phyloP scores from a whole-genome alignment of 1,140 invertebrate species.

The Aricia agestis region DNA sequence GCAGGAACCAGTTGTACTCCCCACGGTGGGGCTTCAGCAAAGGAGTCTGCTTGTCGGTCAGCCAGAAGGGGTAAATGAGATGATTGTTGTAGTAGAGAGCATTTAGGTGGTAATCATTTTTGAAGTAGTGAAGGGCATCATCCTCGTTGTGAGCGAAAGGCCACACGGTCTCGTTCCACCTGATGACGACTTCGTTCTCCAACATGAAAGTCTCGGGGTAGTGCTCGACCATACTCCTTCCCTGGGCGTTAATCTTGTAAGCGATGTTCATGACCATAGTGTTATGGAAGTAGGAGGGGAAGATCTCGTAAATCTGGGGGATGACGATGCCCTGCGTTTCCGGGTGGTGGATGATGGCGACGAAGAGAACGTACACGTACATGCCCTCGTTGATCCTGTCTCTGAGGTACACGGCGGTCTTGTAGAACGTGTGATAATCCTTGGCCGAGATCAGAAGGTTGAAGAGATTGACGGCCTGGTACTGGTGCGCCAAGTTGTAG shows the following conservation, averaged over 20 bases:
- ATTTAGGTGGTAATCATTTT: conserved; percentile 84
- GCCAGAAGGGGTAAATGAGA: conserved; percentile 80
- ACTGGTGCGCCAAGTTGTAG: conserved; percentile 74
- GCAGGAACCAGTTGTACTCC: conserved; percentile 78
- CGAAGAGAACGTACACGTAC: conserved; percentile 78
- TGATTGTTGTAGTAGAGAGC: conserved; percentile 81
- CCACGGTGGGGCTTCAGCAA: conserved; percentile 77
- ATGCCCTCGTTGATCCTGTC: conserved; percentile 78
- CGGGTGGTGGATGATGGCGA: conserved; percentile 76
- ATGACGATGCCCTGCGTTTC: conserved; percentile 78
- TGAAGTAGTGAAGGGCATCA: conserved; percentile 82
- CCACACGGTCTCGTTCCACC: conserved; percentile 77
- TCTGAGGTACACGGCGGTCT: conserved; percentile 78
- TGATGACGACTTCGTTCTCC: conserved; percentile 66
- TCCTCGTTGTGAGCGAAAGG: conserved; percentile 69
- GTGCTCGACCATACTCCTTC: conserved; percentile 42
- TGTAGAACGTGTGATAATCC: conserved; percentile 77
- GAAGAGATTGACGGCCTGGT: conserved; percentile 79
- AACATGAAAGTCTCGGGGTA: conserved; percentile 49
- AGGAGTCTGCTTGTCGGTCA: conserved; percentile 71
- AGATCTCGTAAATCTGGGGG: conserved; percentile 80
- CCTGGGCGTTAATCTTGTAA: conserved; percentile 72
- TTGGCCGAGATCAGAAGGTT: conserved; percentile 81
- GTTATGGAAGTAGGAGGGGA: conserved; percentile 80
- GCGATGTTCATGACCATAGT: conserved; percentile 76